Base-by-base conservation (phyloP, 2,797 vertebrate species). In the Percopsis omiscomaycus region DNA sequence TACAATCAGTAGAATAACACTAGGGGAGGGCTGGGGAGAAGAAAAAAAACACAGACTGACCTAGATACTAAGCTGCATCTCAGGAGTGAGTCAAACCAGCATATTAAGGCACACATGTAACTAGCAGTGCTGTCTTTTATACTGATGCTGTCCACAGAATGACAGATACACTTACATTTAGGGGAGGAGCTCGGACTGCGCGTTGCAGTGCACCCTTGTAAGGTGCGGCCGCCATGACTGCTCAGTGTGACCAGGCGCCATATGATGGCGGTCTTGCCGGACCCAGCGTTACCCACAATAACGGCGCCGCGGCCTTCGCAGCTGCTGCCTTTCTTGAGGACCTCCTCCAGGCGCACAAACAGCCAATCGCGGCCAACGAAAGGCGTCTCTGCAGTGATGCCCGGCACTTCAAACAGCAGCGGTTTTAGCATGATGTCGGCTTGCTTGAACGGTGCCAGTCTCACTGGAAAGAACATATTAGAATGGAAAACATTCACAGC, bases 341-440 rank as follows among this genome's bases (percentile, higher is more conserved):
- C 93, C 62, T 95, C 95, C 76, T 98, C 96, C 76, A 98, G 92
- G 29, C 91, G 91, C 1, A 93, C 87, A 76, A 99, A 99, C 64
- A 99, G 92, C 97, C 98, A 99, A 64, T 96, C 95, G 46, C 97
- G 94, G 58, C 97, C 96, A 32, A 98, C 91, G 53, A 99, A 98
- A 73, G 96, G 91, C 0, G 94, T 93, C 69, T 99, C 98, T 2
- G 91, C 91, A 0, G 94, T 95, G 86, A 98, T 89, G 75, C 95
- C 97, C 2, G 98, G 98, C 57, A 99, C 95, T 86, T 99, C 98
- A 14, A 99, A 99, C 76, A 99, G 85, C 53, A 99, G 87, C 0
- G 98, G 98, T 86, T 99, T 99, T 54, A 99, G 89, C 92, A 98
- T 91, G 87, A 98, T 96, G 86, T 99, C 98, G 32, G 93, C 93